phyloP scores from a whole-genome alignment of 2,888 invertebrate species.

The Sceliomorpha sp. region DNA sequence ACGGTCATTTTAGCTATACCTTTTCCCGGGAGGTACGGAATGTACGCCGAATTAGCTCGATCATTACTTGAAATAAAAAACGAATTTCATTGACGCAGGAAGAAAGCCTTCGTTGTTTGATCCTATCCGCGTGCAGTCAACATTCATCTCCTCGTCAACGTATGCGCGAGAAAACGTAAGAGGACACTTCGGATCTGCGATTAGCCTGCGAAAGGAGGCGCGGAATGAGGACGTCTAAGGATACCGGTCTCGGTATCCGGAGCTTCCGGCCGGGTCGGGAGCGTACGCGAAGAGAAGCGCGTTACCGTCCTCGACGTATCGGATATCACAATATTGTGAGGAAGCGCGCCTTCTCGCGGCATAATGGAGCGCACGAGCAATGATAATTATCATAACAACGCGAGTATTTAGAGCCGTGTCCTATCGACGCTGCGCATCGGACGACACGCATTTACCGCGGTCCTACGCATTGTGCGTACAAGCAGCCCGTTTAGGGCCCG shows the following conservation, averaged over 20 bases:
- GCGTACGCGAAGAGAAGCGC: slow-evolving; percentile 3
- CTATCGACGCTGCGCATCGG: slow-evolving; percentile 70
- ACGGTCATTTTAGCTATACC: no score
- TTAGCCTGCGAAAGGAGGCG: no score
- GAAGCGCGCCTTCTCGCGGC: slow-evolving; percentile 62
- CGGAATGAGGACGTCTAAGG: slow-evolving; percentile 7
- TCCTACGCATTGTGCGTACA: slow-evolving; percentile 38
- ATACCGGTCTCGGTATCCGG: slow-evolving; percentile 22
- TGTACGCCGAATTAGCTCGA: no score
- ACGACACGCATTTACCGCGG: slow-evolving; percentile 63
- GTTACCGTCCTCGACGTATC: slow-evolving; percentile 58
- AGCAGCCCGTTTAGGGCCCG: slow-evolving; percentile 46
- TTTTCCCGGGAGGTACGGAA: no score
- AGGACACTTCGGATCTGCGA: no score
- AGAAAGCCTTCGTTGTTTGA: no score
- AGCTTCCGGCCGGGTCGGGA: slow-evolving; percentile 33
- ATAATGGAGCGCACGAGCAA: slow-evolving; percentile 55
- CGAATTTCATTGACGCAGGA: no score
- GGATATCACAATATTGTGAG: slow-evolving; percentile 75
- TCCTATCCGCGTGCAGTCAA: no score
- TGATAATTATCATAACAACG: slow-evolving; percentile 77
- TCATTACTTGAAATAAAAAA: no score
- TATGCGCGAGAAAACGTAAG: no score
- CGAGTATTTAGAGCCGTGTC: slow-evolving; percentile 68
- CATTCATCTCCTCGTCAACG: no score